Base-by-base conservation (phyloP, 2,797 vertebrate genomes). In the Leucoraja ocellata region DNA sequence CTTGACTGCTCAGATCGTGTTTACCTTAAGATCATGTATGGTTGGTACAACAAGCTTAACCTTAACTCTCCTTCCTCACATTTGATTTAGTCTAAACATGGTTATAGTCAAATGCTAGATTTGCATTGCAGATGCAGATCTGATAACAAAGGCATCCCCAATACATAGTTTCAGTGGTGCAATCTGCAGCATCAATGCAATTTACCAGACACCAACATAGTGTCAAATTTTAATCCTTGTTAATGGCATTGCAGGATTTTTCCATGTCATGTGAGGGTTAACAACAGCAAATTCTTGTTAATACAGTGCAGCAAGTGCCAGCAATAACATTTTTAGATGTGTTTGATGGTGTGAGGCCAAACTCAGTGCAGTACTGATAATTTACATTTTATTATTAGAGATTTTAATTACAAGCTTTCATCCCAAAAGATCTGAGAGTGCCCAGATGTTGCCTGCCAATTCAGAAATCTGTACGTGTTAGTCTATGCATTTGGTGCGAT, bases 201-300 rank as follows among this genome's bases (percentile, higher is more conserved):
- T 36, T 65, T 65, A 68, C 28, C 18, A 21, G 14, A 63, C 61
- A 21, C 18, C 65, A 68, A 68, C 61, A 63, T 63, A 63, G 83
- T 6, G 28, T 32, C 63, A 86, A 5, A 63, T 63, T 86, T 86
- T 86, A 86, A 86, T 86, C 83, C 83, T 10, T 65, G 28, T 88
- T 88, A 88, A 88, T 88, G n/a, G 84, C 61, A 68, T 32, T 88
- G 61, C 63, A 88, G n/a, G 16, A 36, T 68, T 88, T 88, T 18
- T 88, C 54, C 63, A 88, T 88, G 83, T 65, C 25, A 63, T 63
- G 83, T n/a, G 28, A 65, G 63, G n/a, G n/a, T 88, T 68, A 65
- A 18, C n/a, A 25, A 14, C n/a, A 39, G n/a, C 61, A 68, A 68
- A 68, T 88, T 68, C 61, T 63, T 68, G n/a, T 68, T 68, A 88